Evolutionary conservation across 2,888 invertebrate species (phyloP).

Genomic region (Dryocosmus kuriphilus): DNA sequence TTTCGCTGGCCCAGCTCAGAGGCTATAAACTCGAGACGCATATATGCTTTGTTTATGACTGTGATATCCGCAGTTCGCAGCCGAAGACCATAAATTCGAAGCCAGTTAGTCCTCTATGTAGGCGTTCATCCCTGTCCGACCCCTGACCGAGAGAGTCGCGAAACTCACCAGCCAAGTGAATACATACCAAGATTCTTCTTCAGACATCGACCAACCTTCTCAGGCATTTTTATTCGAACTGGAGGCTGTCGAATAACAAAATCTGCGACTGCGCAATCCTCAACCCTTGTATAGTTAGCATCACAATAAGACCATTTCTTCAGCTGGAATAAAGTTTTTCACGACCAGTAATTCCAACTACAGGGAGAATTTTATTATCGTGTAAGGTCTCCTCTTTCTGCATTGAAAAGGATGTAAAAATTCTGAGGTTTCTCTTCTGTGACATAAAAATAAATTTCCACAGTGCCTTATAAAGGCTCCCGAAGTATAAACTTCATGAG

Average conservation of each 20-base stretch:
- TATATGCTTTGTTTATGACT: constrained; percentile 70
- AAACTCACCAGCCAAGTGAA: constrained; percentile 29
- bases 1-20: constrained; percentile 54
- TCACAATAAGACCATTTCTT: constrained; percentile 36
- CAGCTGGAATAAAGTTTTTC: constrained; percentile 23
- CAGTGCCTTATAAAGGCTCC: background rate
- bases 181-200: constrained; percentile 25
- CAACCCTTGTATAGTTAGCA: constrained; percentile 31
- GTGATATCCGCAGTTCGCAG: constrained; percentile 63
- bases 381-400: constrained; percentile 9
- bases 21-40: constrained; percentile 60
- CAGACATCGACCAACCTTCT: constrained; percentile 15
- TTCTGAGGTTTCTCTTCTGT: constrained; percentile 48
- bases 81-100: constrained; percentile 64
- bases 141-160: constrained; percentile 37
- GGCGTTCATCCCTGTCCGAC: constrained; percentile 41
- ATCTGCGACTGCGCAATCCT: constrained; percentile 15
- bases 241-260: constrained; percentile 20
- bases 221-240: constrained; percentile 28
- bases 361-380: constrained; percentile 22
- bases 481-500: background rate
- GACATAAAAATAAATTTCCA: background rate
- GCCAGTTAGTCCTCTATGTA: constrained; percentile 40
- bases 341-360: constrained; percentile 16
- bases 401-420: constrained; percentile 29